A percentile compares a stretch with the other conserved stretches of the same genome.
Conservation (phyloP, 1,140 invertebrate species). For the Bilobella aurantiaca region DNA sequence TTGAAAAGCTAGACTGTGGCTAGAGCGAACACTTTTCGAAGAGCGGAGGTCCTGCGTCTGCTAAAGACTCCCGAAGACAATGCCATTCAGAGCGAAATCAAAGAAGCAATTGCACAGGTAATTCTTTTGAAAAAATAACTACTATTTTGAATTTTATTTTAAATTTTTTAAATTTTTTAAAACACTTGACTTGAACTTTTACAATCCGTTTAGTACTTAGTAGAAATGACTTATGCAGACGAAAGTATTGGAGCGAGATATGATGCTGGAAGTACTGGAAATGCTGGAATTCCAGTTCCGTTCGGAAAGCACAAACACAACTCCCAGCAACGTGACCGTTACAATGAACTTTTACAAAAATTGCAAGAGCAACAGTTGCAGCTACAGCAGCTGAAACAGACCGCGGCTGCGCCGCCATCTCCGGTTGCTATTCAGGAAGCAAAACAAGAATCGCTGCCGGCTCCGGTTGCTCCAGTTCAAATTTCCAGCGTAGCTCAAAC, state of each 20-base stretch:
- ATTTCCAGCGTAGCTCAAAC: neutral
- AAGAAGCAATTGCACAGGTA: no score
- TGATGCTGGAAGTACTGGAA: no score
- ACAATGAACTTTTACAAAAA: neutral
- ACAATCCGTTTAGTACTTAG: neutral
- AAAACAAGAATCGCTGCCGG: neutral
- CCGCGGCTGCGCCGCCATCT: neutral
- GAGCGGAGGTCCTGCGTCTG: no score
- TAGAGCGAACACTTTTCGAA: no score
- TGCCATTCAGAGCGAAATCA: no score
- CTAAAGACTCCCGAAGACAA: no score
- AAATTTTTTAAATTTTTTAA: no score
- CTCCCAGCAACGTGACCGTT: neutral
- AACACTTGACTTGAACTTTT: no score
- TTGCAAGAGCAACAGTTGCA: neutral
- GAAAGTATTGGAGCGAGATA: neutral
- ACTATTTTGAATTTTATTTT: no score
- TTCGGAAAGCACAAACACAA: neutral
- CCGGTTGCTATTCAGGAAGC: neutral
- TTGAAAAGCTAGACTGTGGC: no score
- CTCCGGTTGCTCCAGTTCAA: neutral
- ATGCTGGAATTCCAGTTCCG: neutral
- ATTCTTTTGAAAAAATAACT: no score
- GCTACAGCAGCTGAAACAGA: neutral
- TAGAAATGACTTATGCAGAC: neutral